These are phyloP conservation scores for Heliconius hewitsoni DNA, from an alignment of 1,140 invertebrate species.

Conservation along the genomic window DNA sequence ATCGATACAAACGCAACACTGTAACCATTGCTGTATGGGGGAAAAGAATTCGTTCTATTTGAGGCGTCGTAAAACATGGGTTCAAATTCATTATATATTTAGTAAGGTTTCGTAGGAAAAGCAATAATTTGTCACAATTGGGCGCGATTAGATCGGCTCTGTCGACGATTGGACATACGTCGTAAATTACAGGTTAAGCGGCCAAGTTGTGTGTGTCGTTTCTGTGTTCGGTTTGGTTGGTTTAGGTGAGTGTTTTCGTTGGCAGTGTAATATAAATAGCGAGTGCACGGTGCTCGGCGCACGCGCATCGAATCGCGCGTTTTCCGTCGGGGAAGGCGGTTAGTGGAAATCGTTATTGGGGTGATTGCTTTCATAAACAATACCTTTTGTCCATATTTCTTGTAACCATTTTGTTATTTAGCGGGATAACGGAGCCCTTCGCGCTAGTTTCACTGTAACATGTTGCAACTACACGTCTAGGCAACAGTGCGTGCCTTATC, in stretches of 20 bases:
- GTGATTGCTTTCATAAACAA: conserved; percentile 80
- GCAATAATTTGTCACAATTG: conserved; percentile 80
- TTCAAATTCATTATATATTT: conserved; percentile 70
- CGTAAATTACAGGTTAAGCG: conserved; percentile 70
- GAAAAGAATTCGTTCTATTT: conserved; percentile 51
- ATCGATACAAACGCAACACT: conserved; percentile 70
- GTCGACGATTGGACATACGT: conserved; percentile 76
- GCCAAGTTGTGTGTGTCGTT: conserved; percentile 49
- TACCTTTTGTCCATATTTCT: conserved; percentile 72
- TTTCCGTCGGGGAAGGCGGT: conserved; percentile 70
- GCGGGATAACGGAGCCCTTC: conserved; percentile 54
- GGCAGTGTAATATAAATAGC: conserved; percentile 67
- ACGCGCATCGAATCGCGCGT: conserved; percentile 77
- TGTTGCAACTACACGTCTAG: conserved; percentile 4
- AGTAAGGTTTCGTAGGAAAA: conserved; percentile 78
- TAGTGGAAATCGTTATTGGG: conserved; percentile 80
- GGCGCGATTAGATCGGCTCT: conserved; percentile 78
- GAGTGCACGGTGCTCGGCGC: conserved; percentile 56
- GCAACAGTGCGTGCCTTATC: conserved; percentile 12
- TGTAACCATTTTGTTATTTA: conserved; percentile 64
- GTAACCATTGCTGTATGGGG: conserved; percentile 52
- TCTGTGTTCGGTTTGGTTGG: conserved; percentile 27
- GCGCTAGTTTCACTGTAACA: conserved; percentile 13
- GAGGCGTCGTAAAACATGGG: conserved; percentile 56
- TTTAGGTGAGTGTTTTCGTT: conserved; percentile 39